Base-by-base conservation (phyloP, 2,113 vertebrate species). In the Tiliqua scincoides region DNA sequence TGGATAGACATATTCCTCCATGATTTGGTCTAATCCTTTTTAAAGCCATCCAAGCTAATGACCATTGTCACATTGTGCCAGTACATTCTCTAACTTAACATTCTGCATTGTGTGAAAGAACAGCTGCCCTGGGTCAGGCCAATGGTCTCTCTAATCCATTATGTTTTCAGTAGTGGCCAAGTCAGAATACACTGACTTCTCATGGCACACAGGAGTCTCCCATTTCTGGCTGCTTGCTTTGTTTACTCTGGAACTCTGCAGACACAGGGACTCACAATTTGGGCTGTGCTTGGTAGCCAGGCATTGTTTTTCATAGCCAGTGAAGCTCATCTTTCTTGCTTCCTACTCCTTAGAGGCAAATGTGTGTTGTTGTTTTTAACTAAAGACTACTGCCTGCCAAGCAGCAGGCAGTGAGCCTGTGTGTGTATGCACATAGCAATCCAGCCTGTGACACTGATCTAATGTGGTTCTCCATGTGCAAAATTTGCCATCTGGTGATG, bases 401-500 rank as follows among this genome's bases (percentile, higher is more conserved):
- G 82, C 21, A 65, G 23, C 20, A 17, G 21, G 27, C 8, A 20
- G 21, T 62, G 20, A 11, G 54, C 35, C 4, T 23, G 40, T 30
- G 48, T 57, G 65, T 70, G 32, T 59, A 52, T 17, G 59, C 43
- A 7, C 54, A 23, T 54, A 68, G 62, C 83, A 70, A 37, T 59
- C 11, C 21, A 35, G 76, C 43, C 61, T 32, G 17, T 86, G 54
- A 59, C 67, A 52, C 40, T 74, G 59, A 63, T 74, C 61, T 65
- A 54, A 54, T 57, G 17, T 57, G 5, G 40, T 79, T 81, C 59
- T 74, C 68, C 40, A 67, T 67, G 77, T 73, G 85, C 32, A 86
- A 63, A 80, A 74, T 65, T 71, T 86, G 70, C 85, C 70, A 52
- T 81, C 78, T 86, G 77, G 9, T 74, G 78, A 86, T 80, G 40